A percentile compares a stretch with the other conserved stretches of the same genome.
These are phyloP conservation scores for Phocides pigmalion DNA, from an alignment of 1,140 invertebrate species.

Conservation along the genomic window DNA sequence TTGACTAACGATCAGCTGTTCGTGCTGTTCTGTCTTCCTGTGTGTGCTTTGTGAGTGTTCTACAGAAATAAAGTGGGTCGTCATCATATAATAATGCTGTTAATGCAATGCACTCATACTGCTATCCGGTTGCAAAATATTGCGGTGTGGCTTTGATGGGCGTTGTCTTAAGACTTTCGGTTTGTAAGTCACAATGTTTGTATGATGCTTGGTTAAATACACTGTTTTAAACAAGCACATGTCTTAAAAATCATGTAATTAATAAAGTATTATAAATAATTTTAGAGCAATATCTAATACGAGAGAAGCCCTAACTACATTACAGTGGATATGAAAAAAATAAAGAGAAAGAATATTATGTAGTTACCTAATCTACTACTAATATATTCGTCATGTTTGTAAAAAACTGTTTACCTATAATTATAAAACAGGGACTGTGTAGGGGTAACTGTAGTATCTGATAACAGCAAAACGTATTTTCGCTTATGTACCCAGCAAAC, in stretches of 20 bases:
- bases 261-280: no score
- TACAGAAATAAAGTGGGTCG: conserved; percentile 25
- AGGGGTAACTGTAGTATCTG: no score
- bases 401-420: no score
- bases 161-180: conserved; percentile 3
- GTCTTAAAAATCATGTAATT: background rate
- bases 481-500: no score
- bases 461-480: no score
- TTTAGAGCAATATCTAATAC: no score
- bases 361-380: no score
- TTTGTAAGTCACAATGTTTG: background rate
- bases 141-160: background rate
- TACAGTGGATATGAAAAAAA: no score
- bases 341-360: no score
- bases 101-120: conserved; percentile 15
- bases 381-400: no score
- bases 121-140: conserved; percentile 21
- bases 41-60: conserved; percentile 16
- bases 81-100: conserved; percentile 26
- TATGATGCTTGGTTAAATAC: background rate
- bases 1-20: conserved; percentile 19
- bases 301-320: no score
- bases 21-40: conserved; percentile 16
- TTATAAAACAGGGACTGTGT: no score
- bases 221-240: background rate